Percentiles rank a stretch among this genome's conserved stretches.
These are phyloP conservation scores for Astur gentilis DNA, from an alignment of 2,113 vertebrate species.

Conservation along the genomic window DNA sequence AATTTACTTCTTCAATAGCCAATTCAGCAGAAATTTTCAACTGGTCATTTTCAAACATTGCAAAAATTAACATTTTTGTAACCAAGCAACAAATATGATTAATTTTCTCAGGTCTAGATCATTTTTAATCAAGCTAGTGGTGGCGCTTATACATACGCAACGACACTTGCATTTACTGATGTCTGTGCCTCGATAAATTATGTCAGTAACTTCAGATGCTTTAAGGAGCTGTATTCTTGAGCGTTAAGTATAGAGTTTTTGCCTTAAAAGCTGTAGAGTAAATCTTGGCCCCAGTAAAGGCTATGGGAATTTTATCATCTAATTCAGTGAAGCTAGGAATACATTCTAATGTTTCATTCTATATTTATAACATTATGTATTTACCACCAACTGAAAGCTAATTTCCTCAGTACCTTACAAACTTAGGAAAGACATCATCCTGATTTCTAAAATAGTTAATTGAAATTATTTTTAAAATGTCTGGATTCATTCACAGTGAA, in stretches of 20 bases:
- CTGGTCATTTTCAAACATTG: slow-evolving; percentile 37
- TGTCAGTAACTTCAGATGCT: background rate
- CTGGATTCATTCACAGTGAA: background rate
- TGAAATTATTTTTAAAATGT: background rate
- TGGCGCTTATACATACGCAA: background rate
- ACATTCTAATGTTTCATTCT: background rate
- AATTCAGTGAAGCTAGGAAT: background rate
- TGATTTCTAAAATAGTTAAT: background rate
- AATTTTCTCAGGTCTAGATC: slow-evolving; percentile 21
- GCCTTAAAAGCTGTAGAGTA: background rate
- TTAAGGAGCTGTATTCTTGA: background rate
- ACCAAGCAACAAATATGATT: slow-evolving; percentile 8
- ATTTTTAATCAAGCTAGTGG: slow-evolving; percentile 43
- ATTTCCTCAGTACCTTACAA: background rate
- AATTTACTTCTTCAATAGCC: slow-evolving; percentile 66
- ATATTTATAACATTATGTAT: background rate
- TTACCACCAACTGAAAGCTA: background rate
- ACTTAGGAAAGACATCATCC: background rate
- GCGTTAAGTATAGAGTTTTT: background rate
- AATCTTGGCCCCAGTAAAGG: background rate
- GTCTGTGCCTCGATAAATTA: slow-evolving; percentile 48
- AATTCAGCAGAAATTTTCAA: slow-evolving; percentile 57
- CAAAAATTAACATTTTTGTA: slow-evolving; percentile 46
- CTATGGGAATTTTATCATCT: background rate
- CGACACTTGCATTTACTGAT: slow-evolving; percentile 56